Base-by-base conservation (phyloP, 2,113 vertebrate genomes). In the Conger conger region DNA sequence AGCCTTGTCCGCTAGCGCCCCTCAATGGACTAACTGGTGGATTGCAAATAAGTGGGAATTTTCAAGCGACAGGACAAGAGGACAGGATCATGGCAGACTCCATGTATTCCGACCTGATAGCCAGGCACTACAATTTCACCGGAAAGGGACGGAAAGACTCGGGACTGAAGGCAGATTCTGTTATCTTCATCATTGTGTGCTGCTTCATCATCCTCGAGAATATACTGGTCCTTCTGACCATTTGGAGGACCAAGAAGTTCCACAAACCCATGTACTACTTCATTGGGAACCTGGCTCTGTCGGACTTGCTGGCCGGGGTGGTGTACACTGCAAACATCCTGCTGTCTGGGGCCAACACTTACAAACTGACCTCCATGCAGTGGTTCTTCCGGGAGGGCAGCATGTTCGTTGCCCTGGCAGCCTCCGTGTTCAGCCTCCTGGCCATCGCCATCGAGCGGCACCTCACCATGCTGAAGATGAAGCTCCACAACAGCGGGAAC, bases 221-320 rank as follows among this genome's bases (percentile, higher is more conserved):
- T 90, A 91, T 99, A 81, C 95, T 99, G 87, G 98, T 99, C 76
- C 93, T 99, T 87, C 93, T 98, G 86, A 99, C 98, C 83, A 99
- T 99, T 86, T 99, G 98, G 98, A 97, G 97, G 90, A 99, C 97
- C 93, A 99, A 99, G 96, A 99, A 99, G 92, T 99, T 99, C 91
- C 98, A 99, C 93, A 96, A 98, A 83, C 98, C 98, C 85, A 99
- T 99, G 98, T 99, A 98, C 93, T 99, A 99, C 91, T 99, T 99
- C 89, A 99, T 99, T n/a, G 98, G 98, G 37, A 99, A 99, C 91
- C 93, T 99, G 93, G 98, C 98, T 23, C 96, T 99, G 85, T 99
- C 98, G 1, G 98, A 99, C 94, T 94, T 99, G 89, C 92, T 99
- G 91, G 98, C 98, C 0, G 98, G 98, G 0, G 95, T 97, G 45